These are phyloP conservation scores for Brenthis daphne DNA, from an alignment of 2,888 invertebrate genomes.

Conservation along the genomic window DNA sequence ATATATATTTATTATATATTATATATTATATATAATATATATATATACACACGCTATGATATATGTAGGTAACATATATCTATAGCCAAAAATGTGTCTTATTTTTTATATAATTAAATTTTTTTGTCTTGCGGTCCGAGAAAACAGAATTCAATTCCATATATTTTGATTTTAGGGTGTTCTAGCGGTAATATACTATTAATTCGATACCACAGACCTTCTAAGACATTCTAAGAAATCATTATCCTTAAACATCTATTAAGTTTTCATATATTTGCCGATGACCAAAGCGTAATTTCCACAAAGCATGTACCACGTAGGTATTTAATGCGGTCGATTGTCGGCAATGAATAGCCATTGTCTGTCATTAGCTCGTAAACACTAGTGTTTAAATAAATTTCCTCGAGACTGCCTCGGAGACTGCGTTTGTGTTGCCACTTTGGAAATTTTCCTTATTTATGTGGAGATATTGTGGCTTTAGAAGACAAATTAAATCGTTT, in stretches of 20 bases:
- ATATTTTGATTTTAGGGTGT: too few relatives aligned
- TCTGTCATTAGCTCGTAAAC: constrained; percentile 62
- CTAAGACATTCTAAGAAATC: too few relatives aligned
- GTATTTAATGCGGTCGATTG: constrained; percentile 38
- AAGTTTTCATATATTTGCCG: constrained; percentile 31
- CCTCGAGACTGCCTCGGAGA: constrained; percentile 49
- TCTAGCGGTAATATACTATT: too few relatives aligned
- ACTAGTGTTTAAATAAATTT: constrained; percentile 68
- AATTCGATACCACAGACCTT: too few relatives aligned
- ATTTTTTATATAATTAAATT: too few relatives aligned
- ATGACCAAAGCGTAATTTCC: constrained; percentile 48
- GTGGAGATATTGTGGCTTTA: neutral
- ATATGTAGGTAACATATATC: too few relatives aligned
- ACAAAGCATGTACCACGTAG: constrained; percentile 32
- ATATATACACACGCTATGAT: too few relatives aligned
- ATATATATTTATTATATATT: too few relatives aligned
- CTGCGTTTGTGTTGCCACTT: constrained; percentile 50
- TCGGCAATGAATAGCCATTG: constrained; percentile 47
- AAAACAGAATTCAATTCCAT: too few relatives aligned
- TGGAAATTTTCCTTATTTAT: constrained; percentile 18
- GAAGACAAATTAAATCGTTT: constrained; percentile 14
- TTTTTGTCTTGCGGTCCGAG: too few relatives aligned
- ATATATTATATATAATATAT: too few relatives aligned
- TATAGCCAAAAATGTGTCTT: too few relatives aligned
- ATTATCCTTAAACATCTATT: constrained; percentile 1